These are phyloP conservation scores for Ranitomeya imitator DNA, from an alignment of 2,113 vertebrate genomes.

Conservation along the genomic window DNA sequence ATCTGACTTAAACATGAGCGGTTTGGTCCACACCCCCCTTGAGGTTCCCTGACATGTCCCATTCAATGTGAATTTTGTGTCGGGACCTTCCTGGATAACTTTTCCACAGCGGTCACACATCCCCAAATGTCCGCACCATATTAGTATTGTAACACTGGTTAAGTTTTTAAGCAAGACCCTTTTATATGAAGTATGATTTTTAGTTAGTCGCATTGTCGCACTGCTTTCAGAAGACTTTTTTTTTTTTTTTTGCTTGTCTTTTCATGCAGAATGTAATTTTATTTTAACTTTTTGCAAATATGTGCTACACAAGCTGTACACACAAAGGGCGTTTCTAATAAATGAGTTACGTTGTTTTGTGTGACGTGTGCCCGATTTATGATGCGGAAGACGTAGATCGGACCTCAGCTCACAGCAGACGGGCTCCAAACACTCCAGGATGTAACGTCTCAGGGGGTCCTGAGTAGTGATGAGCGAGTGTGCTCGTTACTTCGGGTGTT, in stretches of 20 bases:
- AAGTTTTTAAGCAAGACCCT: not conserved
- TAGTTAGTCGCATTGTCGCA: not conserved
- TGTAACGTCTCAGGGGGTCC: too few relatives aligned
- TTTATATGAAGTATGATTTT: not conserved
- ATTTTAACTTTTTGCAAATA: not conserved
- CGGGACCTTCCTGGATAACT: not conserved
- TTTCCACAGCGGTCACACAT: not conserved
- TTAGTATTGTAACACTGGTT: not conserved
- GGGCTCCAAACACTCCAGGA: too few relatives aligned
- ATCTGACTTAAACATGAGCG: too few relatives aligned
- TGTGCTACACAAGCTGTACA: constrained; percentile 25
- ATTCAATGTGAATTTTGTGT: not conserved
- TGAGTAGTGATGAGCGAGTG: too few relatives aligned
- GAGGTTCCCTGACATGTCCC: not conserved
- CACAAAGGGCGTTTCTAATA: constrained; percentile 17
- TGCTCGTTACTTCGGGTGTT: too few relatives aligned
- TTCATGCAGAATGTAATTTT: not conserved
- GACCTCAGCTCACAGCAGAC: too few relatives aligned
- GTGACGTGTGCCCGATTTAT: not conserved
- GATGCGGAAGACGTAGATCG: too few relatives aligned
- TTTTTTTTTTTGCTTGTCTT: not conserved
- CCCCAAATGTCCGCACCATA: too few relatives aligned
- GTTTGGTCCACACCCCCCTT: too few relatives aligned
- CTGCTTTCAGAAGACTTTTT: not conserved
- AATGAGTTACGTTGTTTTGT: not conserved